Conservation (phyloP, 2,797 vertebrate genomes). For the Mionectes olivaceus region DNA sequence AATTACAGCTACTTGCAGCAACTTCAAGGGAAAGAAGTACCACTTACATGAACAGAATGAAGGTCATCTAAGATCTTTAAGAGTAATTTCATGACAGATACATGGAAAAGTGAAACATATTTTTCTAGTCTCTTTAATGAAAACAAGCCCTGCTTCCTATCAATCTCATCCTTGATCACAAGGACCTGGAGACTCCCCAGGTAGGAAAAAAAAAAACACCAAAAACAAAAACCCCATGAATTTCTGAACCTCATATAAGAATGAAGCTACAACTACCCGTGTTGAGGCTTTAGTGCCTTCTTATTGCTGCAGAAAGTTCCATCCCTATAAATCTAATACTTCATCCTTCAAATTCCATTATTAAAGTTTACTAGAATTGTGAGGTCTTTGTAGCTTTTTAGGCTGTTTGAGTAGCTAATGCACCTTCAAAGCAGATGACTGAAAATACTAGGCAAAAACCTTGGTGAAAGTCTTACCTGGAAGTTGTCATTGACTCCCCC, state of each 20-base stretch:
- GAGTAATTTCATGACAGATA: neutral
- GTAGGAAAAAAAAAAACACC: neutral
- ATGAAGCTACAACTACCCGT: neutral
- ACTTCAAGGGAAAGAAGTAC: neutral
- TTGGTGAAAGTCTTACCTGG: slow-evolving; percentile 82
- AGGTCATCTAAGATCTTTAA: neutral
- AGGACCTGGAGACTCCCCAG: neutral
- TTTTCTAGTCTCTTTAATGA: neutral
- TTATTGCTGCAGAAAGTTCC: neutral
- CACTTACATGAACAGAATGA: neutral
- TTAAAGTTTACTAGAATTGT: neutral
- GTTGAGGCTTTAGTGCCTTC: neutral
- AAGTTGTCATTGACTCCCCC: slow-evolving; percentile 91
- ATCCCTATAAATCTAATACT: neutral
- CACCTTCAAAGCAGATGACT: neutral
- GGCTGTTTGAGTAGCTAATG: neutral
- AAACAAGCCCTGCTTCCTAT: neutral
- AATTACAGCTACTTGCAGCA: slow-evolving; percentile 21
- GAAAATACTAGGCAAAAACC: neutral
- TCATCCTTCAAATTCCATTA: neutral
- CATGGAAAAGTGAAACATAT: neutral
- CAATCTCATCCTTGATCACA: neutral
- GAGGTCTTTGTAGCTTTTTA: neutral
- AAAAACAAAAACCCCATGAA: neutral
- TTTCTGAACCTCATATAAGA: neutral